A percentile compares a stretch with the other conserved stretches of the same genome.
Conservation (phyloP, 2,888 invertebrate genomes). For the Andrena bicolor region DNA sequence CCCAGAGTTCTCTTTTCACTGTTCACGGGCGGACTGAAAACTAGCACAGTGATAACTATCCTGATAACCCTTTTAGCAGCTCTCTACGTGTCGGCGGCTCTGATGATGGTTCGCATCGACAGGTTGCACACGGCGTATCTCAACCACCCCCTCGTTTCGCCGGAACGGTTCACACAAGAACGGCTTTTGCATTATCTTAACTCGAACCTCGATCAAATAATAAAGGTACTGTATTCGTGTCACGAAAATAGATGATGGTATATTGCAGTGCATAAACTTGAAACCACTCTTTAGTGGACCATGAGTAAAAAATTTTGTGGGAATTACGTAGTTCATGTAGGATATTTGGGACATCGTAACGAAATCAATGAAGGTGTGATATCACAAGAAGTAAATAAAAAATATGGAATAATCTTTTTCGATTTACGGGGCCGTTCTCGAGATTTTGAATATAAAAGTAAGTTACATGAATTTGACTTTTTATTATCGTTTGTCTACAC, state of each 20-base stretch:
- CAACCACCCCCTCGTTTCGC: conserved; percentile 81
- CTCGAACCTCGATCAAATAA: conserved; percentile 92
- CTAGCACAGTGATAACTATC: conserved; percentile 79
- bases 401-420: too few relatives aligned
- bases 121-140: conserved; percentile 81
- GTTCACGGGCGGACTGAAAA: conserved; percentile 66
- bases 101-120: conserved; percentile 83
- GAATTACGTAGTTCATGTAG: not conserved
- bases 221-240: conserved; percentile 87
- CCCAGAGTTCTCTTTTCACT: conserved; percentile 42
- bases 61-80: conserved; percentile 79
- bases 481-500: too few relatives aligned
- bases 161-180: conserved; percentile 81
- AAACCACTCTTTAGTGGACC: not conserved
- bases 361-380: too few relatives aligned
- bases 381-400: too few relatives aligned
- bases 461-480: too few relatives aligned
- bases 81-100: conserved; percentile 81
- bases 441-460: too few relatives aligned
- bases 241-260: not conserved
- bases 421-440: too few relatives aligned
- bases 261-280: not conserved
- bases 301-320: not conserved
- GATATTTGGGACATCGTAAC: too few relatives aligned
- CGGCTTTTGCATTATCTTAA: conserved; percentile 86